Evolutionary conservation across 2,888 invertebrate genomes (phyloP), one percentile per base, ranked within the genome.

Genomic region (Sarcophaga rosellei): DNA sequence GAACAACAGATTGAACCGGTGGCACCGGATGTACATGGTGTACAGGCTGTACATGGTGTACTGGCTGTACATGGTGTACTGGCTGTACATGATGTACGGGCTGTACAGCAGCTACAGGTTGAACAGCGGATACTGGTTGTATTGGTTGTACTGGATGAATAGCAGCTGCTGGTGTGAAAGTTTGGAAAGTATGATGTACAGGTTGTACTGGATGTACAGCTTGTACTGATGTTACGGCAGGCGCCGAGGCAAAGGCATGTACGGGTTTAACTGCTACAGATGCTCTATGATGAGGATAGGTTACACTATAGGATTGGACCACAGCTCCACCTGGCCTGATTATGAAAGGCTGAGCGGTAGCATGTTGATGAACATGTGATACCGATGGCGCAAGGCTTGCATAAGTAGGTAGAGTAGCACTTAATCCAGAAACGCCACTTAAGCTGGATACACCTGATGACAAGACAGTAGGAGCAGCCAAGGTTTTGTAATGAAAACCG

Each of bases 241-340:
- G 65, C 15, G 82, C 85, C 0, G 89, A 88, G 23, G 88, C 88
- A 44, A 88, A 72, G n/a, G 78, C 20, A 61, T 77, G 72, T 11
- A 63, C 81, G 53, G 84, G 87, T 63, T 80, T 86, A 20, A 87
- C 85, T 11, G 88, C 86, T 5, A 88, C 84, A 6, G 89, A 75
- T 1, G 91, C 89, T 65, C 90, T 89, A 6, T 91, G 91, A n/a
- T 91, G 91, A 6, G 92, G 92, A 84, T 92, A 92, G 80, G 91
- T 92, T 45, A 91, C 92, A 84, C 90, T 92, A 84, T 92, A 92
- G 0, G 92, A 92, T 53, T 91, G 90, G 44, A 93, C 92, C 1
- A 92, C 88, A 3, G 92, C 92, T 44, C 91, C 91, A 57, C 92
- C 92, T 1, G 93, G 92, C 53, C 92, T 90, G 25, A 92, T 87